Percentiles rank a stretch among this genome's conserved stretches.
Evolutionary conservation across 2,888 invertebrate species (phyloP).

Genomic region (Gnatocerus cornutus): DNA sequence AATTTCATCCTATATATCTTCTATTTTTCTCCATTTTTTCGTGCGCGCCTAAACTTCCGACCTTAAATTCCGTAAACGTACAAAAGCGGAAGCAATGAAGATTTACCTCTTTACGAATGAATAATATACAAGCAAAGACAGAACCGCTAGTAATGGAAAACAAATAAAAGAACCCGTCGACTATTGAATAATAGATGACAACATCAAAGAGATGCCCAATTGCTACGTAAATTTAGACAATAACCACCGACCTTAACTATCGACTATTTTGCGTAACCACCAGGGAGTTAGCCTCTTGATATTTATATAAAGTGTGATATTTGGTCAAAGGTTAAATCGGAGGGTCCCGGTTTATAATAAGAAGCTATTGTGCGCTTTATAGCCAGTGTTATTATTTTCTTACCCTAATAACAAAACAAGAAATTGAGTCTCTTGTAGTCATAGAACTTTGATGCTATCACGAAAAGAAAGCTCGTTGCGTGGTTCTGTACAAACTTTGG

Average conservation of each 20-base stretch:
- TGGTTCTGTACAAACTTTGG: conserved; percentile 23
- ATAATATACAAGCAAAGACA: conserved; percentile 27
- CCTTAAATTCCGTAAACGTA: conserved; percentile 25
- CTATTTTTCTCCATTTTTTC: background rate
- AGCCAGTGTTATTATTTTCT: conserved; percentile 14
- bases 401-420: conserved; percentile 9
- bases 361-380: conserved; percentile 21
- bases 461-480: conserved; percentile 26
- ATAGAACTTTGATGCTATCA: conserved; percentile 21
- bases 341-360: conserved; percentile 7
- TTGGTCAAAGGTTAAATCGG: conserved; percentile 10
- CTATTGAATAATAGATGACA: conserved; percentile 14
- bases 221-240: conserved; percentile 7
- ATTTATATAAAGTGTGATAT: background rate
- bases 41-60: conserved; percentile 12
- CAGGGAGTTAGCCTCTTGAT: conserved; percentile 11
- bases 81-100: conserved; percentile 32
- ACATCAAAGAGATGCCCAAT: conserved; percentile 26
- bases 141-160: conserved; percentile 32
- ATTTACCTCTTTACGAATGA: conserved; percentile 32
- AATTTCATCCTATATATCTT: background rate
- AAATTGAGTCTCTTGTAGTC: background rate
- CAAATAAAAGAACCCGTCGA: conserved; percentile 27
- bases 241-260: conserved; percentile 4
- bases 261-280: conserved; percentile 4